phyloP scores from a whole-genome alignment of 1,140 invertebrate genomes.

The Drosophila santomea region DNA sequence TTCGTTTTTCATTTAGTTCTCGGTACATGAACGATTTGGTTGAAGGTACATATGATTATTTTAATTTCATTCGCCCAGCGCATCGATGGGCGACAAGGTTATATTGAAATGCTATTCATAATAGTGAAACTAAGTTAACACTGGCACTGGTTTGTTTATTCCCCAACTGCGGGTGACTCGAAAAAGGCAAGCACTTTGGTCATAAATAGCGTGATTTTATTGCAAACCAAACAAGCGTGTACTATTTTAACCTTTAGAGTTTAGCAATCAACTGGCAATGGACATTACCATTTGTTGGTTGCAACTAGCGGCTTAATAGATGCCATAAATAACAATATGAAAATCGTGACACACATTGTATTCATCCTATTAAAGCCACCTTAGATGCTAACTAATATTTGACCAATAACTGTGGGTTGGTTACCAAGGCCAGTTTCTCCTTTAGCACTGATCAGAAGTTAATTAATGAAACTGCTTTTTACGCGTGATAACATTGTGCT shows the following conservation, averaged over 20 bases:
- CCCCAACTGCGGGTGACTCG: neutral
- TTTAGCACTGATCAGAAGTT: neutral
- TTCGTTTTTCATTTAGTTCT: slow-evolving; percentile 10
- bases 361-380: neutral
- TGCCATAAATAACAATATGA: slow-evolving; percentile 1
- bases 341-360: slow-evolving; percentile 10
- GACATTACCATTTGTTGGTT: slow-evolving; percentile 3
- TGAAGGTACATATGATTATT: neutral
- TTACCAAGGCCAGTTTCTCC: neutral
- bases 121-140: neutral
- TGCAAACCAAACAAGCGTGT: slow-evolving; percentile 7
- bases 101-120: neutral
- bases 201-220: slow-evolving; percentile 15
- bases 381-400: neutral
- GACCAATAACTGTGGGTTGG: neutral
- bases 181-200: neutral
- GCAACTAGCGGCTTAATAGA: neutral
- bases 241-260: slow-evolving; percentile 26
- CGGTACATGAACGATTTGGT: neutral
- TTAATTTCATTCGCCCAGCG: neutral
- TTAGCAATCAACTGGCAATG: slow-evolving; percentile 4
- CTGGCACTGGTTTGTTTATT: neutral
- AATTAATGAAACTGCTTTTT: slow-evolving; percentile 1
- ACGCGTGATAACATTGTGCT: slow-evolving; percentile 1
- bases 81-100: neutral